phyloP scores from a whole-genome alignment of 1,140 invertebrate genomes.

The Aricia agestis region DNA sequence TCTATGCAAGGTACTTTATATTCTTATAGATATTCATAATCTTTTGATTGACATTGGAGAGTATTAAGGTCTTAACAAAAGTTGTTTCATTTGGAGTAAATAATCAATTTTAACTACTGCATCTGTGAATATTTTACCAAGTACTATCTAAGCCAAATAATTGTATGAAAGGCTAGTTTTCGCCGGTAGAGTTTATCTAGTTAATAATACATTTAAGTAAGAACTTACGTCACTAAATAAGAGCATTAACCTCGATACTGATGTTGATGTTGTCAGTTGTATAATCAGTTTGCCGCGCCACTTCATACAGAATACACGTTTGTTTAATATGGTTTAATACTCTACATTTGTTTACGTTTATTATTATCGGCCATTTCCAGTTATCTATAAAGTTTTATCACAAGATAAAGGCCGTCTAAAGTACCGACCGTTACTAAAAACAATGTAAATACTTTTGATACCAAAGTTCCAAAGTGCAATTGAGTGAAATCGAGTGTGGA shows the following conservation, averaged over 20 bases:
- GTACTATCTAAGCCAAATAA: too few species aligned
- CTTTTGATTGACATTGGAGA: too few species aligned
- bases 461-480: slow-evolving; percentile 11
- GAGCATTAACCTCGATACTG: background rate
- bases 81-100: too few species aligned
- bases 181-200: too few species aligned
- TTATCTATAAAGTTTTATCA: slow-evolving; percentile 5
- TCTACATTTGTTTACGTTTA: background rate
- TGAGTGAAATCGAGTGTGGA: slow-evolving; percentile 29
- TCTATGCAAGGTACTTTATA: too few species aligned
- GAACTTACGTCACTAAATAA: background rate
- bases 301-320: background rate
- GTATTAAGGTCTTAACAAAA: too few species aligned
- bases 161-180: too few species aligned
- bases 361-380: background rate
- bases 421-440: background rate
- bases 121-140: too few species aligned
- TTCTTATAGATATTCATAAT: too few species aligned
- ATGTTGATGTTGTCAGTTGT: background rate
- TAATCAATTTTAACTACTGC: too few species aligned
- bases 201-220: too few species aligned
- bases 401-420: background rate
- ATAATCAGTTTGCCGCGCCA: background rate
- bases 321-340: background rate
- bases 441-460: background rate